phyloP scores from a whole-genome alignment of 2,113 vertebrate genomes.

The Chlorodrepanis virens region DNA sequence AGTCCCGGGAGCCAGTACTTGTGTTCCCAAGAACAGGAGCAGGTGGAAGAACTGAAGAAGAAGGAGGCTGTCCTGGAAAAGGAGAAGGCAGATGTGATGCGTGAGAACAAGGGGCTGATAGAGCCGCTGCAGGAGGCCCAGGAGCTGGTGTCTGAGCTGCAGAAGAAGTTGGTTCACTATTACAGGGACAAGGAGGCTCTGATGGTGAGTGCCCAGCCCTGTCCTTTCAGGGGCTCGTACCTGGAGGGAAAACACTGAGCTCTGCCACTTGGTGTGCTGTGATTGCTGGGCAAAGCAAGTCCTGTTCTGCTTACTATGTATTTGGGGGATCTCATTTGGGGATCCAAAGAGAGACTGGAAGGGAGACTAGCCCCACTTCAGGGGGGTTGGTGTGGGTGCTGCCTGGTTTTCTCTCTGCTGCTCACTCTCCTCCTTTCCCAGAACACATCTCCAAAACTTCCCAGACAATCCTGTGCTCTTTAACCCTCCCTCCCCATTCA shows the following conservation, averaged over 20 bases:
- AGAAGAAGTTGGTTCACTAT: constrained; percentile 70
- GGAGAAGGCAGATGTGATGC: constrained; percentile 71
- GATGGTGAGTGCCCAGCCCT: constrained; percentile 59
- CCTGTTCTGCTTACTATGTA: not conserved
- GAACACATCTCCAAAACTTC: not conserved
- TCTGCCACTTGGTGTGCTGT: not conserved
- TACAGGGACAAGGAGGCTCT: constrained; percentile 75
- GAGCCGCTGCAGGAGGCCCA: constrained; percentile 74
- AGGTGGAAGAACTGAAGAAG: constrained; percentile 75
- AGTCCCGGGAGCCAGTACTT: not conserved
- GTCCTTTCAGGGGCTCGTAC: not conserved
- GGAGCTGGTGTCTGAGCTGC: constrained; percentile 69
- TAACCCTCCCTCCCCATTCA: not conserved
- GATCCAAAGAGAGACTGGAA: not conserved
- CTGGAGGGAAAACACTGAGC: not conserved
- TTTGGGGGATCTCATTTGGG: not conserved
- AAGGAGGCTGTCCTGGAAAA: constrained; percentile 72
- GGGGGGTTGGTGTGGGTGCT: not conserved
- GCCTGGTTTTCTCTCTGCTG: not conserved
- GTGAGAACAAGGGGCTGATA: constrained; percentile 76
- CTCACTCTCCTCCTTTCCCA: not conserved
- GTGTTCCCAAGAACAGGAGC: constrained; percentile 69
- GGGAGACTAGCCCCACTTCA: not conserved
- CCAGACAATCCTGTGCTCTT: not conserved
- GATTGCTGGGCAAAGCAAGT: not conserved